Evolutionary conservation across 2,113 vertebrate species (phyloP).

Genomic region (Synodontis membranacea): DNA sequence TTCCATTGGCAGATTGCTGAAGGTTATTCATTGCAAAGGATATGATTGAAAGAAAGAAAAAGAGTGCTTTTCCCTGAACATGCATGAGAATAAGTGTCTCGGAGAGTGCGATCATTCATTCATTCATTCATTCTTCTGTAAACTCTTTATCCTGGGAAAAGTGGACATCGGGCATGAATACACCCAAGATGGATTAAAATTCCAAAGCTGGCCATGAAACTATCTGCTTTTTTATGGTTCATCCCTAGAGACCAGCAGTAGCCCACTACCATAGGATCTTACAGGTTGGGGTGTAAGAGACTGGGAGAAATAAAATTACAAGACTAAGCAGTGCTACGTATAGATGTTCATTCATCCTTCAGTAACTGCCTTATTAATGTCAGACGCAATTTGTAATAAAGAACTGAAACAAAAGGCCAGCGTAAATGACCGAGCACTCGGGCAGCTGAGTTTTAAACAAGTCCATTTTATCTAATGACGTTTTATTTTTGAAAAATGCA

Average conservation of each 20-base stretch:
- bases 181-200: background rate
- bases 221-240: background rate
- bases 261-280: constrained; percentile 49
- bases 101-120: background rate
- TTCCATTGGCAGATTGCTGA: constrained; percentile 56
- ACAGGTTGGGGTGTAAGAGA: background rate
- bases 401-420: background rate
- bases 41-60: constrained; percentile 71
- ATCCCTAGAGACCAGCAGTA: background rate
- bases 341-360: background rate
- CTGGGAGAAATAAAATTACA: background rate
- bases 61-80: constrained; percentile 52
- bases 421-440: background rate
- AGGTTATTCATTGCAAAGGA: constrained; percentile 67
- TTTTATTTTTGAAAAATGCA: background rate
- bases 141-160: background rate
- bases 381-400: background rate
- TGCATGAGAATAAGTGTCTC: background rate
- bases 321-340: background rate
- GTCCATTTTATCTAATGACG: background rate
- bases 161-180: background rate
- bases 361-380: background rate
- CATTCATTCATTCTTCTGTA: background rate
- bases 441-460: background rate
- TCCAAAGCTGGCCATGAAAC: background rate